A percentile compares a stretch with the other conserved stretches of the same genome.
These are phyloP conservation scores for Aleiodes alternator DNA, from an alignment of 2,888 invertebrate species.

Conservation along the genomic window DNA sequence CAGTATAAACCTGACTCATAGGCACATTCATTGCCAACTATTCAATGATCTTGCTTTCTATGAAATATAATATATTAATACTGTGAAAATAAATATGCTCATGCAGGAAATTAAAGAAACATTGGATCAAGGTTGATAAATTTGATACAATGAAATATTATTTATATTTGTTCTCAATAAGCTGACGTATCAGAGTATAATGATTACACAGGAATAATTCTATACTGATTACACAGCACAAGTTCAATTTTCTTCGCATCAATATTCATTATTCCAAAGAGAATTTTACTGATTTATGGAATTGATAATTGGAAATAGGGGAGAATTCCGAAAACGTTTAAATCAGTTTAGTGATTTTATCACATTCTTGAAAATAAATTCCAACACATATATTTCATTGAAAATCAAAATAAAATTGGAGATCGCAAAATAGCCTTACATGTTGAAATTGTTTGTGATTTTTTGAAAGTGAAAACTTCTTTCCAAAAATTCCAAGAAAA, in stretches of 20 bases:
- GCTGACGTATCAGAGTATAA: conserved; percentile 25
- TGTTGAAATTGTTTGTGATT: no score
- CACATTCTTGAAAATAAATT: no score
- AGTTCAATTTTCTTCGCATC: not conserved
- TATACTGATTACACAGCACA: conserved; percentile 20
- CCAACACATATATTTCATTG: no score
- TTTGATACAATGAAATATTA: conserved; percentile 25
- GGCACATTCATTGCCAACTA: conserved; percentile 7
- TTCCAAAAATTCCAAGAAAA: no score
- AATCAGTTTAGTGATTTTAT: no score
- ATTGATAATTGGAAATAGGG: no score
- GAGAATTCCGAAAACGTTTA: no score
- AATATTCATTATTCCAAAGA: no score
- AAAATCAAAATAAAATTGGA: no score
- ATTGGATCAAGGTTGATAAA: conserved; percentile 4
- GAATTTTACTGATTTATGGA: no score
- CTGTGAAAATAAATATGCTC: not conserved
- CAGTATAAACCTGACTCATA: conserved; percentile 11
- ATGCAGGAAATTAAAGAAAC: not conserved
- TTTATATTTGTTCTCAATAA: not conserved
- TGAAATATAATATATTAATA: conserved; percentile 4
- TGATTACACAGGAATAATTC: conserved; percentile 25
- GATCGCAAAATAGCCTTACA: no score
- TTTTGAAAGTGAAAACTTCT: no score
- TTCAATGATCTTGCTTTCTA: not conserved